phyloP scores from a whole-genome alignment of 1,140 invertebrate genomes.

The Sminthurides bifidus region DNA sequence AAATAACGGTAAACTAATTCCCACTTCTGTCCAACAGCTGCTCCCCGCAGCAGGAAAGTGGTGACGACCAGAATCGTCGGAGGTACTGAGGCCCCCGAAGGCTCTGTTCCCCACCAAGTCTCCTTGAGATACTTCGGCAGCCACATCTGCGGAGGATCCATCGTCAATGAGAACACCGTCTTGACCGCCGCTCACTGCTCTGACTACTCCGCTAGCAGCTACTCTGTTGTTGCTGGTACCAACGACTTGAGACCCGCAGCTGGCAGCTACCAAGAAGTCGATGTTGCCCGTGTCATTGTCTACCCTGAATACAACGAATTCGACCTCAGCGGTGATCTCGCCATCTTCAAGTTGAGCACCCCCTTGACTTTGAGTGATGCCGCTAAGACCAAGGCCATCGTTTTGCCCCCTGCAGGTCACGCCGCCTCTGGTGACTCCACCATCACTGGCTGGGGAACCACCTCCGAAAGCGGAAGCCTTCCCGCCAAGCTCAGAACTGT shows the following conservation, averaged over 20 bases:
- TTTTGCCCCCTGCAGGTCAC: background rate
- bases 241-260: background rate
- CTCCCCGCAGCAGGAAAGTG: too few species aligned
- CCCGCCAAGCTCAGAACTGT: conserved; percentile 33
- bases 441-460: conserved; percentile 9
- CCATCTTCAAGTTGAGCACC: background rate
- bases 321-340: conserved; percentile 3
- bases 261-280: background rate
- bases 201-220: background rate
- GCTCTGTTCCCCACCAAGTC: conserved; percentile 2
- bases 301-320: background rate
- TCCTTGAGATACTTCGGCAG: background rate
- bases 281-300: background rate
- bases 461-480: conserved; percentile 2
- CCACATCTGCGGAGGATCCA: conserved; percentile 2
- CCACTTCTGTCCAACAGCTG: too few species aligned
- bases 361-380: background rate
- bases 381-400: background rate
- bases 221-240: background rate
- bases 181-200: conserved; percentile 3
- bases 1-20: too few species aligned
- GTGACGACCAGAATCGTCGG: conserved; percentile 29
- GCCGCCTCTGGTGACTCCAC: background rate
- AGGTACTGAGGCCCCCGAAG: conserved; percentile 34
- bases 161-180: background rate